Evolutionary conservation across 2,888 invertebrate species (phyloP), one percentile per base, ranked within the genome.

Genomic region (Tenthredo scrophulariae): DNA sequence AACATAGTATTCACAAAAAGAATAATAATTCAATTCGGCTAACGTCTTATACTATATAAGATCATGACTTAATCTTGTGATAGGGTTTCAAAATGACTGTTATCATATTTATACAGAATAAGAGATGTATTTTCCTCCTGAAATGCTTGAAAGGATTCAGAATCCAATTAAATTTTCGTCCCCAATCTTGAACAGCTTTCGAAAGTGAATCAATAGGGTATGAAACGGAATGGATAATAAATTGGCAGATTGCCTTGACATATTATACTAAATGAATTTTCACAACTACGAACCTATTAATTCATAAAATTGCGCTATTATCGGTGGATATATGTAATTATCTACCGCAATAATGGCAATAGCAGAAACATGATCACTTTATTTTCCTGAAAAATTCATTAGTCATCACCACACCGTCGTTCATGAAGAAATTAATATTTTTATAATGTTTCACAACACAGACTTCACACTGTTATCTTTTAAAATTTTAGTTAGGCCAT

Each of bases 161-260:
- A 62, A 62, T 62, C 10, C 26, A 62, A 62, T 62, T 22, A 26
- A 62, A 26, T 62, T 62, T 62, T 62, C 26, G 62, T 26, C 62
- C 26, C 26, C 26, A 26, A 62, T 62, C 62, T 62, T 26, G 26
- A 26, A 26, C 26, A 62, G 26, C 26, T 62, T 62, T 26, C 4
- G 62, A 62, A 62, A 62, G 62, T 62, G 22, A 62, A 62, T 62
- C 62, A 26, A 62, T 13, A 26, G 62, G 62, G 62, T 62, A 62
- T 26, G 2, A 62, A 62, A 22, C 62, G 62, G 62, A 62, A 13
- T 13, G 26, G 26, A 54, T 54, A 18, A 54, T n/a, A 50, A 54
- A 54, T 54, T 54, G 18, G 62, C 13, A 62, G 22, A 62, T 26
- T 22, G 7, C 62, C 62, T 62, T 62, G 62, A 62, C 62, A 62